phyloP scores from a whole-genome alignment of 1,140 invertebrate species.

The Drosophila nannoptera region DNA sequence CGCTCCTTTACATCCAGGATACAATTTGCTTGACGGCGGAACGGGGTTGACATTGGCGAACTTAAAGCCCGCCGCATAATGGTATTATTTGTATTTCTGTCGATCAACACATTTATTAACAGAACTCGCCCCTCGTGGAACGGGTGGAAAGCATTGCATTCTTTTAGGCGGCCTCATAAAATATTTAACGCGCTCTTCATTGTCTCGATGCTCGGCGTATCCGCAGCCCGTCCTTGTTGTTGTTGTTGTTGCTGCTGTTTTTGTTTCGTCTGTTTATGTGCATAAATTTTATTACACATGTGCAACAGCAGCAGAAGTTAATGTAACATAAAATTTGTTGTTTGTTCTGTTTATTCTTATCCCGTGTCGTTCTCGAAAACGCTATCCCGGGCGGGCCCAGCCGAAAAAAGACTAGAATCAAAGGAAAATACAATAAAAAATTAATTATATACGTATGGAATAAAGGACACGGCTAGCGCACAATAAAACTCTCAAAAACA shows the following conservation, averaged over 20 bases:
- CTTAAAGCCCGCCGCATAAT: neutral
- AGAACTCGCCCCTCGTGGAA: neutral
- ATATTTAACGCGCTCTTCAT: conserved; percentile 73
- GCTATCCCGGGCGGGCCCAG: conserved; percentile 38
- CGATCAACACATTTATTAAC: neutral
- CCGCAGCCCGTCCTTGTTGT: too few species aligned
- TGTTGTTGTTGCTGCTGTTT: too few species aligned
- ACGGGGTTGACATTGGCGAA: too few species aligned
- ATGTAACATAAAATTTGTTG: conserved; percentile 71
- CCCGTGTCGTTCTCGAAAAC: conserved; percentile 25
- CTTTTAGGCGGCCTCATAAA: conserved; percentile 65
- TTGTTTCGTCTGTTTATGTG: too few species aligned
- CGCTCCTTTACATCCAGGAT: too few species aligned
- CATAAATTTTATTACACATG: conserved; percentile 75
- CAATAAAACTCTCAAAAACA: conserved; percentile 61
- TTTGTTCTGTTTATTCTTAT: conserved; percentile 57
- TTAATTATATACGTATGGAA: conserved; percentile 19
- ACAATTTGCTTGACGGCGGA: too few species aligned
- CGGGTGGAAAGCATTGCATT: conserved; percentile 20
- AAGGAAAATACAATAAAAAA: conserved; percentile 48
- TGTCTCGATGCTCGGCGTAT: too few species aligned
- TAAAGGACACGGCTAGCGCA: conserved; percentile 34
- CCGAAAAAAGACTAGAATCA: conserved; percentile 44
- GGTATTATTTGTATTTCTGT: conserved; percentile 3
- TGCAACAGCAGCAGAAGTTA: conserved; percentile 58